These are phyloP conservation scores for Sebastes vulpes DNA, from an alignment of 2,797 vertebrate species.

Conservation along the genomic window DNA sequence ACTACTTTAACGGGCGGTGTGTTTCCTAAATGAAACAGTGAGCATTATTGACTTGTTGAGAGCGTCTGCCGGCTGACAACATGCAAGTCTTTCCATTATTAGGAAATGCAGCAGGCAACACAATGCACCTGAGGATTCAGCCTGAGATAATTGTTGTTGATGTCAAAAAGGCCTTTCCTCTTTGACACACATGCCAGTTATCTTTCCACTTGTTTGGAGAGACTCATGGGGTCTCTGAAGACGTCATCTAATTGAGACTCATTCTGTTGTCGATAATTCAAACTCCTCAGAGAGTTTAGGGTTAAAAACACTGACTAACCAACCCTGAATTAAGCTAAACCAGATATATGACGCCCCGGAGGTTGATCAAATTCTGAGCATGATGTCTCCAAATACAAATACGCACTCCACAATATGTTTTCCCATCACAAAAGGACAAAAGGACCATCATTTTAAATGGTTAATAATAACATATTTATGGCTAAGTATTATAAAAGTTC, in stretches of 20 bases:
- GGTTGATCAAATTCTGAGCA: neutral
- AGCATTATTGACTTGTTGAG: conserved; percentile 31
- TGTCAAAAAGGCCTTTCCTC: conserved; percentile 8
- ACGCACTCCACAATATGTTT: neutral
- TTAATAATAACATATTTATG: neutral
- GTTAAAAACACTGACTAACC: conserved; percentile 43
- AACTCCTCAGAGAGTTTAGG: conserved; percentile 18
- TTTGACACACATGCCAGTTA: conserved; percentile 23
- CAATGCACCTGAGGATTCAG: conserved; percentile 52
- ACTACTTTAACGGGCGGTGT: too few relatives aligned
- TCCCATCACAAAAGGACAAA: neutral
- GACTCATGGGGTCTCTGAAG: conserved; percentile 58
- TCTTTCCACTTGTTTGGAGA: conserved; percentile 68
- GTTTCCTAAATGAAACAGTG: too few relatives aligned
- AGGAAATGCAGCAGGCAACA: conserved; percentile 21
- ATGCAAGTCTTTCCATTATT: conserved; percentile 56
- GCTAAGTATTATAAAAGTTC: neutral
- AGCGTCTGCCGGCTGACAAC: conserved; percentile 28
- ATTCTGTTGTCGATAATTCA: conserved; percentile 72
- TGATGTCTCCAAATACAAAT: neutral
- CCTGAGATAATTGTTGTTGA: conserved; percentile 51
- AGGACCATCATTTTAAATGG: neutral
- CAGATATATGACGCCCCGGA: neutral
- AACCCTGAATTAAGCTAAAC: neutral
- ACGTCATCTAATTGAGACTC: conserved; percentile 64